These are phyloP conservation scores for Vicugna pacos DNA, from an alignment of 2,113 vertebrate genomes.

Conservation along the genomic window DNA sequence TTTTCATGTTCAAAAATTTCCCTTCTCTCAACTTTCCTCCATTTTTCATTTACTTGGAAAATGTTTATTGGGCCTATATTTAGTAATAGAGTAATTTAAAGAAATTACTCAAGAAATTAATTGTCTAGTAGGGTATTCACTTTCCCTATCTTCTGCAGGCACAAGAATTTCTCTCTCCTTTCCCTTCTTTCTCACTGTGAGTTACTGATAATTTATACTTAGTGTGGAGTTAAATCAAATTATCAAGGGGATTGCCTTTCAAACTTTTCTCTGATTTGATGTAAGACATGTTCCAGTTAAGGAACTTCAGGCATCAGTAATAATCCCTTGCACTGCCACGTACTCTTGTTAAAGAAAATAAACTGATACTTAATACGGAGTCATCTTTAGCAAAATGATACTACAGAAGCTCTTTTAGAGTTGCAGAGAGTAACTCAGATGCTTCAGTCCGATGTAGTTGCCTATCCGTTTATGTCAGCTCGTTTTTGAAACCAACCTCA, in stretches of 20 bases:
- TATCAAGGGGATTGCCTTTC: not conserved
- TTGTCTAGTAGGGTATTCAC: not conserved
- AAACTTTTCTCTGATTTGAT: not conserved
- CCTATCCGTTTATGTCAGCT: not conserved
- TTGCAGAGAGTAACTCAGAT: not conserved
- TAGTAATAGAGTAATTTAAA: not conserved
- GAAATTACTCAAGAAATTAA: not conserved
- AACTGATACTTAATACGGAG: not conserved
- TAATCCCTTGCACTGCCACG: not conserved
- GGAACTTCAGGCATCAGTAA: not conserved
- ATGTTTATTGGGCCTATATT: not conserved
- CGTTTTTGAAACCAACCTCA: not conserved
- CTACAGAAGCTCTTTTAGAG: not conserved
- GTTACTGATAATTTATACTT: slow-evolving; percentile 1
- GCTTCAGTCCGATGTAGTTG: not conserved
- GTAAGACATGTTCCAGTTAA: not conserved
- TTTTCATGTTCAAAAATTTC: not conserved
- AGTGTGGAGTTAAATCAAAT: not conserved
- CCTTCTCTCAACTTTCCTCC: not conserved
- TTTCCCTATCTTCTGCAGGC: not conserved
- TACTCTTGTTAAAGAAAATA: not conserved
- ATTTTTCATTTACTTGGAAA: slow-evolving; percentile 21
- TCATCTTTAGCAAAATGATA: not conserved
- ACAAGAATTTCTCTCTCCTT: not conserved
- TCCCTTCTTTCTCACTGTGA: not conserved